These are phyloP conservation scores for Lonchura striata DNA, from an alignment of 2,113 vertebrate genomes.

Conservation along the genomic window DNA sequence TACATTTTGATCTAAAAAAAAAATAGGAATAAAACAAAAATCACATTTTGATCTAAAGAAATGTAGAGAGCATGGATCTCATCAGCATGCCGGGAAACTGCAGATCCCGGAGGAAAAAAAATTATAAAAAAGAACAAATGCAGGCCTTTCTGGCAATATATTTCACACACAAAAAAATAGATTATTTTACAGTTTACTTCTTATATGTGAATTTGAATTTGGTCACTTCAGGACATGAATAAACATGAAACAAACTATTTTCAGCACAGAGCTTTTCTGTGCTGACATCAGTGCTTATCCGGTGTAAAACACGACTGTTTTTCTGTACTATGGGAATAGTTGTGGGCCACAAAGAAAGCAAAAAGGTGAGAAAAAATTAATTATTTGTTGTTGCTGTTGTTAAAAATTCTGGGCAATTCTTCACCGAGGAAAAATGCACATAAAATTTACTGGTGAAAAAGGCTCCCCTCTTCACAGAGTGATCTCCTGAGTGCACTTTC, in stretches of 20 bases:
- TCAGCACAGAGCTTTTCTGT: not conserved
- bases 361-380: not conserved
- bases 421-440: not conserved
- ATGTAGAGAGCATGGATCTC: rapidly evolving
- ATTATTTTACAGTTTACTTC: not conserved
- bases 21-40: not conserved
- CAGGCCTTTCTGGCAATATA: not conserved
- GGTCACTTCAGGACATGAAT: constrained; percentile 10
- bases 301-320: not conserved
- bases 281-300: not conserved
- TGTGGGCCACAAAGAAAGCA: not conserved
- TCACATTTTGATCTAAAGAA: not conserved
- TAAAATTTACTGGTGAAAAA: not conserved
- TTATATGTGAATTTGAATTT: not conserved
- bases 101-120: not conserved
- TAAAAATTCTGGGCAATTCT: not conserved
- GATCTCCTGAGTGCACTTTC: not conserved
- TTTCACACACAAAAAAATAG: not conserved
- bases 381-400: not conserved
- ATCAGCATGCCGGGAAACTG: not conserved
- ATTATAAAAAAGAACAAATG: not conserved
- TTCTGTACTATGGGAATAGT: not conserved
- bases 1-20: not conserved
- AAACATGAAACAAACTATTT: constrained; percentile 30
- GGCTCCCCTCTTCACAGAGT: not conserved